Percentiles rank a stretch among this genome's conserved stretches.
phyloP scores from a whole-genome alignment of 92 coral and sea anemone species.

The Epizoanthus ramosus region DNA sequence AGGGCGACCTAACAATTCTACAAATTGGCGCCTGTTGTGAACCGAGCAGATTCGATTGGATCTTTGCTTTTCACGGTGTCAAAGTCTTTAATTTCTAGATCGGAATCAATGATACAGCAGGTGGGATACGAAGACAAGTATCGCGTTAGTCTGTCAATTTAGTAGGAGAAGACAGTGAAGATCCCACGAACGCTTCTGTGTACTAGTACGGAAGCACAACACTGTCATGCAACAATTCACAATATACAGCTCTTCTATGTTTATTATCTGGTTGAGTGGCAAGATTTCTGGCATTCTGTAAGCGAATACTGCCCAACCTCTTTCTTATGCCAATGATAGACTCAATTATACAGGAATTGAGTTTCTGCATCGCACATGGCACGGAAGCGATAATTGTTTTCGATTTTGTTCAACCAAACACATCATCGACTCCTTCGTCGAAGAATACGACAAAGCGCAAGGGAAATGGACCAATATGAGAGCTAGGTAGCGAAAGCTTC shows the following conservation, averaged over 20 bases:
- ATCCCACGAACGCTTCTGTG: neutral
- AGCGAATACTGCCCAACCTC: conserved; percentile 62
- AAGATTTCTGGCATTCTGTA: conserved; percentile 59
- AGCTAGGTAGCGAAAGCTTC: conserved; percentile 3
- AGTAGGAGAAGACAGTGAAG: conserved; percentile 13
- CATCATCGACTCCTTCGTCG: neutral
- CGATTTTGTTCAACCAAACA: neutral
- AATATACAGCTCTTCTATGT: neutral
- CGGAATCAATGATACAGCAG: conserved; percentile 73
- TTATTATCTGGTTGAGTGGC: conserved; percentile 32
- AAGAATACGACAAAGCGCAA: neutral
- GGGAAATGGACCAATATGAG: conserved; percentile 14
- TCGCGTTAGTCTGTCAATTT: conserved; percentile 46
- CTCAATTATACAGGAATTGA: conserved; percentile 63
- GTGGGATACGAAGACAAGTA: conserved; percentile 60
- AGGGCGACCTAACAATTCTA: conserved; percentile 87
- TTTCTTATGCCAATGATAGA: conserved; percentile 71
- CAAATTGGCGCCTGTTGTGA: conserved; percentile 96
- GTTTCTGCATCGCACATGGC: conserved; percentile 65
- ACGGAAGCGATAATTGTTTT: conserved; percentile 24
- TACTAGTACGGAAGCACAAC: neutral
- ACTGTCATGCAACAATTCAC: neutral
- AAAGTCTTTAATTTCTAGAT: conserved; percentile 89
- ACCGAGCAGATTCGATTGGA: conserved; percentile 84
- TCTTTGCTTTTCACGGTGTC: conserved; percentile 89